Conservation (phyloP, 2,888 invertebrate genomes). For the Microctonus hyperodae region DNA sequence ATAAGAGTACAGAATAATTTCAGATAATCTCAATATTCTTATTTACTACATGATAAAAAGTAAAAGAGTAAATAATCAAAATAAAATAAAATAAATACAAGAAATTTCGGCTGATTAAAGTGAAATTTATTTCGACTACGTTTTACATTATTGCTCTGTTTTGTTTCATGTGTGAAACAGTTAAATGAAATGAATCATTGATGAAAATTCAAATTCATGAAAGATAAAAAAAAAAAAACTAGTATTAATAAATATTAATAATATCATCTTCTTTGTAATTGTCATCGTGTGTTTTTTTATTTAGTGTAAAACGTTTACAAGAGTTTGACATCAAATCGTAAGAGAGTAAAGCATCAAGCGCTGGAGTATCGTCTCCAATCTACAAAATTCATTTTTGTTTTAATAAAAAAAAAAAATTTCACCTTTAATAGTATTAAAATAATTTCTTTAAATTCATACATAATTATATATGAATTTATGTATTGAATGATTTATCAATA, state of each 20-base stretch:
- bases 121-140: slow-evolving; percentile 19
- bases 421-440: too few species aligned
- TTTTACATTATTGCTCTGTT: not conserved
- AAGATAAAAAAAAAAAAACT: not conserved
- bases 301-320: not conserved
- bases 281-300: not conserved
- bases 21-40: too few species aligned
- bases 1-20: not conserved
- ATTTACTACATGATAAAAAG: too few species aligned
- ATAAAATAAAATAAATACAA: slow-evolving; percentile 1
- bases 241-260: not conserved
- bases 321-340: slow-evolving; percentile 12
- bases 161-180: not conserved
- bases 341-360: slow-evolving; percentile 33
- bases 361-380: slow-evolving; percentile 57
- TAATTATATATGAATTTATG: not conserved
- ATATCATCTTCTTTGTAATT: not conserved
- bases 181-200: not conserved
- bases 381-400: slow-evolving; percentile 45
- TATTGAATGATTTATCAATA: too few species aligned
- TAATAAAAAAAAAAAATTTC: not conserved
- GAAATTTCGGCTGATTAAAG: not conserved
- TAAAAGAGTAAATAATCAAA: too few species aligned
- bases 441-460: not conserved
- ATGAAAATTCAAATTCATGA: not conserved